These are phyloP conservation scores for Molossus alvarezi DNA, from an alignment of 2,797 vertebrate genomes.

Conservation along the genomic window DNA sequence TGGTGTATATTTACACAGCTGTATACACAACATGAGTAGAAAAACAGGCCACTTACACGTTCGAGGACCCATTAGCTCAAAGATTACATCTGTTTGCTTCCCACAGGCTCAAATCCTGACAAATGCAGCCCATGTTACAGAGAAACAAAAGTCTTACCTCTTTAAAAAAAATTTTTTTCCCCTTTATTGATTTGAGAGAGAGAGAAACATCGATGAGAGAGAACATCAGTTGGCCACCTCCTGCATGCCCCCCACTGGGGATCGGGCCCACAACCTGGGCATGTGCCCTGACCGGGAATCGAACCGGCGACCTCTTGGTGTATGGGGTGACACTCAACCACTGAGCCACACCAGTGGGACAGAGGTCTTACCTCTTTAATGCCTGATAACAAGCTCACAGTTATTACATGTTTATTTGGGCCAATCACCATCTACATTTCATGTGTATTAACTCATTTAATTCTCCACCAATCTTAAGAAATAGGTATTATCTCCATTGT, in stretches of 20 bases:
- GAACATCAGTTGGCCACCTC: neutral
- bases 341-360: neutral
- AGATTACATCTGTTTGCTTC: neutral
- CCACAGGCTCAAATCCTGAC: neutral
- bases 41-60: neutral
- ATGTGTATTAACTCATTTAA: neutral
- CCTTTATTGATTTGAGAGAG: neutral
- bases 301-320: neutral
- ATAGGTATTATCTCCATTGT: neutral
- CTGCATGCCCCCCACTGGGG: fast-evolving
- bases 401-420: neutral
- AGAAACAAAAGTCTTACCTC: neutral
- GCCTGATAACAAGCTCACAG: neutral
- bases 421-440: neutral
- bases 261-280: too few relatives aligned
- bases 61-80: neutral
- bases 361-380: neutral
- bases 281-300: neutral
- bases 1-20: neutral
- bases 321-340: neutral
- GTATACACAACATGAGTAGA: neutral
- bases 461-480: neutral
- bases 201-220: neutral
- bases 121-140: neutral
- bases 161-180: neutral